Percentiles rank a stretch among this genome's conserved stretches.
Conservation (phyloP, 2,113 vertebrate species). For the Apteryx mantelli region DNA sequence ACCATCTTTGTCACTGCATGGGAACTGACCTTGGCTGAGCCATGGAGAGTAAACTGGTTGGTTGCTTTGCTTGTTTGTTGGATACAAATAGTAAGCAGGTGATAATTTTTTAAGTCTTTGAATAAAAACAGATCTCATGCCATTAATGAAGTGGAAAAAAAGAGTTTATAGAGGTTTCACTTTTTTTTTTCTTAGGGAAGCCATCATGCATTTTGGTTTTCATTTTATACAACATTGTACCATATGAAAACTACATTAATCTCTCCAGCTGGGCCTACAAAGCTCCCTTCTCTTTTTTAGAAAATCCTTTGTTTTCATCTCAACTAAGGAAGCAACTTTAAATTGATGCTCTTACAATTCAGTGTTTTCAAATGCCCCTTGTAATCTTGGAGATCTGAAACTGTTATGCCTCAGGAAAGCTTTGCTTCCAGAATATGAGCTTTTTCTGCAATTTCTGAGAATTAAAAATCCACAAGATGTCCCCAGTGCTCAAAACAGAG, state of each 20-base stretch:
- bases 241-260: background rate
- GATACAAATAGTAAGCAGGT: background rate
- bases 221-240: background rate
- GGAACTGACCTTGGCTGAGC: background rate
- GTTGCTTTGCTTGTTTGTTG: background rate
- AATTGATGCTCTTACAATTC: background rate
- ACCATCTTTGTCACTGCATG: background rate
- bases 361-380: slow-evolving; percentile 1
- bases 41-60: background rate
- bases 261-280: background rate
- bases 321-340: slow-evolving; percentile 5
- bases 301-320: slow-evolving; percentile 4
- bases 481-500: background rate
- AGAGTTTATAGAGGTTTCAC: background rate
- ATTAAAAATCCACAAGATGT: background rate
- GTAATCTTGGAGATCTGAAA: background rate
- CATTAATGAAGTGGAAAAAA: background rate
- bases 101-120: background rate
- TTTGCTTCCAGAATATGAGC: background rate
- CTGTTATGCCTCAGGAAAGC: background rate
- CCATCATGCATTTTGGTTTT: background rate
- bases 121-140: background rate
- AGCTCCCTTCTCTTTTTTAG: background rate
- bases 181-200: background rate
- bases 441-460: background rate